Percentiles rank a stretch among this genome's conserved stretches.
phyloP scores from a whole-genome alignment of 1,140 invertebrate species.

The Phocides pigmalion region DNA sequence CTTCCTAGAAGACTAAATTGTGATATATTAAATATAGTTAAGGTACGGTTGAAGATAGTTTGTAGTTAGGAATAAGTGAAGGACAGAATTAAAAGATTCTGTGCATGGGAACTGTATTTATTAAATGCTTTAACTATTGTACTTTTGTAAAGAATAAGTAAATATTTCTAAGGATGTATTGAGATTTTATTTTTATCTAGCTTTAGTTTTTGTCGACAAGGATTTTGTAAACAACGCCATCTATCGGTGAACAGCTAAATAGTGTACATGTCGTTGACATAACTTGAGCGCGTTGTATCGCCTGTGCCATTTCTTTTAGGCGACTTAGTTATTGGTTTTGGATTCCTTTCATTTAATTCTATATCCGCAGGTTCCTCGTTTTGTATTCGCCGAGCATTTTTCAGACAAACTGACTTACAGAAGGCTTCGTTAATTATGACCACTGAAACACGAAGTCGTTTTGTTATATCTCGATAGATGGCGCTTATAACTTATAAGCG shows the following conservation, averaged over 20 bases:
- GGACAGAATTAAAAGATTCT: conserved; percentile 28
- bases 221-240: conserved; percentile 17
- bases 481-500: not conserved
- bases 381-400: conserved; percentile 46
- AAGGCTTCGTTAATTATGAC: conserved; percentile 65
- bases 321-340: conserved; percentile 29
- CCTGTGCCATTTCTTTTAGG: conserved; percentile 29
- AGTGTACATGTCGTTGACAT: not conserved
- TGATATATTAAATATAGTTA: conserved; percentile 11
- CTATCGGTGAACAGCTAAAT: conserved; percentile 17
- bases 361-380: conserved; percentile 46
- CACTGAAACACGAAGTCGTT: conserved; percentile 50
- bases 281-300: conserved; percentile 11
- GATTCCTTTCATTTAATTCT: conserved; percentile 59
- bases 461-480: conserved; percentile 10
- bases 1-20: conserved; percentile 79
- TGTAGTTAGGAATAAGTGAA: conserved; percentile 33
- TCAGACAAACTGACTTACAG: conserved; percentile 60
- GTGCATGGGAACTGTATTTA: conserved; percentile 48
- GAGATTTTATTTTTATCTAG: conserved; percentile 24
- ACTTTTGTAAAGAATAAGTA: conserved; percentile 33
- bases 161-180: conserved; percentile 24
- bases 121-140: conserved; percentile 59
- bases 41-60: conserved; percentile 16
- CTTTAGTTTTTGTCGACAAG: not conserved